A percentile compares a stretch with the other conserved stretches of the same genome.
phyloP scores from a whole-genome alignment of 2,113 vertebrate species.

The Sclerurus mexicanus region DNA sequence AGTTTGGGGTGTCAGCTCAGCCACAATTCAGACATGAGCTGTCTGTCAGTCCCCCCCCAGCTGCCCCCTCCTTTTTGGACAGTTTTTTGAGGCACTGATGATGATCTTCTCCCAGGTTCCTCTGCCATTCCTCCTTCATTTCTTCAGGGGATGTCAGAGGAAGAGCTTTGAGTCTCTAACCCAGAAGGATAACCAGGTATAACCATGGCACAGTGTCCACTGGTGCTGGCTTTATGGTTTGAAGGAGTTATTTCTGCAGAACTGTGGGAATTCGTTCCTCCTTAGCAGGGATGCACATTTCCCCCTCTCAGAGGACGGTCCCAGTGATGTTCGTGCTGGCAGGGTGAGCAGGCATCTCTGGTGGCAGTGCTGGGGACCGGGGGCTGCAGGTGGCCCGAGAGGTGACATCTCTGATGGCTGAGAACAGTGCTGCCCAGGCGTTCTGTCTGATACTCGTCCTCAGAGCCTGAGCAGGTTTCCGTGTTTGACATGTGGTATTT shows the following conservation, averaged over 20 bases:
- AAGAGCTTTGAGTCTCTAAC: not conserved
- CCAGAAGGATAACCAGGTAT: rapidly evolving
- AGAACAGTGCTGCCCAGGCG: not conserved
- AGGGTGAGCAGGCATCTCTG: rapidly evolving
- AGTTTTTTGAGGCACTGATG: not conserved
- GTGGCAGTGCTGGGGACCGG: rapidly evolving
- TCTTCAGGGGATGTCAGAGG: not conserved
- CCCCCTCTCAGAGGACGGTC: not conserved
- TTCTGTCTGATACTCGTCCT: not conserved
- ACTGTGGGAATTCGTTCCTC: not conserved
- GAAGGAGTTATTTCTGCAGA: not conserved
- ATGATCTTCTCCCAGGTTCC: not conserved
- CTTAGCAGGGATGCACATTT: rapidly evolving
- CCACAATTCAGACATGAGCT: not conserved
- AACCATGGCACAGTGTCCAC: rapidly evolving
- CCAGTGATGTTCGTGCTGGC: not conserved
- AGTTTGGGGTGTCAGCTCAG: not conserved
- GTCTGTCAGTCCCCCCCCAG: not conserved
- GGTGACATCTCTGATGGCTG: not conserved
- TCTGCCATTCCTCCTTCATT: not conserved
- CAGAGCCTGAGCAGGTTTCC: not conserved
- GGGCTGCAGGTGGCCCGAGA: not conserved
- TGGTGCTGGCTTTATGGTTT: not conserved
- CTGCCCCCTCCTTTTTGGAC: not conserved
- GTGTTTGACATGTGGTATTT: rapidly evolving